A percentile compares a stretch with the other conserved stretches of the same genome.
These are phyloP conservation scores for Trachelipus rathkii DNA, from an alignment of 1,140 invertebrate species.

Conservation along the genomic window DNA sequence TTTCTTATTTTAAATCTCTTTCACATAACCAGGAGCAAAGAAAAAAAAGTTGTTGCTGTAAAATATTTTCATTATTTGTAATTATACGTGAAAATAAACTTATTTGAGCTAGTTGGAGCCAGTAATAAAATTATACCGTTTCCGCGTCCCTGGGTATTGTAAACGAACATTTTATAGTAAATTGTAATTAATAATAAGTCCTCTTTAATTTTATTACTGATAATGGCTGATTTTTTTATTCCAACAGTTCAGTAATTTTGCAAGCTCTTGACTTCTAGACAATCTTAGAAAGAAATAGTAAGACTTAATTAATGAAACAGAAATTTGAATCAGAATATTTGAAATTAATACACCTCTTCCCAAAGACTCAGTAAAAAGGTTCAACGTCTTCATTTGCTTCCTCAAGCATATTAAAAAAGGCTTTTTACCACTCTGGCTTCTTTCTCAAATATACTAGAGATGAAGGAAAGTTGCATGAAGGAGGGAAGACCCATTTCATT, in stretches of 20 bases:
- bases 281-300: background rate
- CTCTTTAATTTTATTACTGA: too few relatives aligned
- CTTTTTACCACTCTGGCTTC: background rate
- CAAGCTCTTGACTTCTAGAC: background rate
- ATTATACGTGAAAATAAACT: too few relatives aligned
- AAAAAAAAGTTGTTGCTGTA: too few relatives aligned
- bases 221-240: background rate
- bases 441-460: background rate
- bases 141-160: too few relatives aligned
- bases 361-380: background rate
- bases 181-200: too few relatives aligned
- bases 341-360: background rate
- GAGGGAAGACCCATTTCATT: background rate
- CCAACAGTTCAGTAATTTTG: background rate
- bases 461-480: background rate
- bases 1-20: too few relatives aligned
- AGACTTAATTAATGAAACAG: background rate
- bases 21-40: too few relatives aligned
- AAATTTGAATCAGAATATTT: background rate
- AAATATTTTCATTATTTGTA: too few relatives aligned
- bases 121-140: too few relatives aligned
- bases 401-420: background rate
- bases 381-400: background rate
- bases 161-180: too few relatives aligned
- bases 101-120: too few relatives aligned